Conservation (phyloP, 2,888 invertebrate genomes). For the Drosophila seclusa region DNA sequence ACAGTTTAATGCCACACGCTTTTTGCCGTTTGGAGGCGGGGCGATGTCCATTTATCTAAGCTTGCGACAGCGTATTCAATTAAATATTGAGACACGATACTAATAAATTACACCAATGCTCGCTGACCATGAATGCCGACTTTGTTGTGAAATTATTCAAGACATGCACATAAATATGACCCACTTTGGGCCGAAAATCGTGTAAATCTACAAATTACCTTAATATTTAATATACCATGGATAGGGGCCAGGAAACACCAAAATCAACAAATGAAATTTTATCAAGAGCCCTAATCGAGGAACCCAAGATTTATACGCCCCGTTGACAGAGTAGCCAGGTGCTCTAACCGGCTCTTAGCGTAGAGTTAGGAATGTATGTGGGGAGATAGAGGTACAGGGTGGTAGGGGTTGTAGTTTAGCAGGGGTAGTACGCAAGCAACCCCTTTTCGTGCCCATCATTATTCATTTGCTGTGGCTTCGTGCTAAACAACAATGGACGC, state of each 20-base stretch:
- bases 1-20: constrained; percentile 48
- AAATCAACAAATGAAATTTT: constrained; percentile 34
- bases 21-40: constrained; percentile 15
- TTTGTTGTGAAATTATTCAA: constrained; percentile 9
- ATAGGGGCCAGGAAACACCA: constrained; percentile 15
- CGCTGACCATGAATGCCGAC: constrained; percentile 6
- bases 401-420: neutral
- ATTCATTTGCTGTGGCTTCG: constrained; percentile 53
- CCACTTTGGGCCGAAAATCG: constrained; percentile 52
- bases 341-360: neutral
- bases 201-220: constrained; percentile 78
- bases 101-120: constrained; percentile 66
- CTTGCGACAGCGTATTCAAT: constrained; percentile 67
- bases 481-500: constrained; percentile 35
- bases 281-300: constrained; percentile 48
- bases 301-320: constrained; percentile 61
- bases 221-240: constrained; percentile 73
- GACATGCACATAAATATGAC: constrained; percentile 60
- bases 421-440: neutral
- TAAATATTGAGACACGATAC: constrained; percentile 69
- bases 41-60: constrained; percentile 66
- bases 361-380: constrained; percentile 13
- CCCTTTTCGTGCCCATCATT: constrained; percentile 56
- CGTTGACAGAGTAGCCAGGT: constrained; percentile 40
- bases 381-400: neutral